Percentiles rank a stretch among this genome's conserved stretches.
These are phyloP conservation scores for Phalangium opilio DNA, from an alignment of 2,888 invertebrate species.

Conservation along the genomic window DNA sequence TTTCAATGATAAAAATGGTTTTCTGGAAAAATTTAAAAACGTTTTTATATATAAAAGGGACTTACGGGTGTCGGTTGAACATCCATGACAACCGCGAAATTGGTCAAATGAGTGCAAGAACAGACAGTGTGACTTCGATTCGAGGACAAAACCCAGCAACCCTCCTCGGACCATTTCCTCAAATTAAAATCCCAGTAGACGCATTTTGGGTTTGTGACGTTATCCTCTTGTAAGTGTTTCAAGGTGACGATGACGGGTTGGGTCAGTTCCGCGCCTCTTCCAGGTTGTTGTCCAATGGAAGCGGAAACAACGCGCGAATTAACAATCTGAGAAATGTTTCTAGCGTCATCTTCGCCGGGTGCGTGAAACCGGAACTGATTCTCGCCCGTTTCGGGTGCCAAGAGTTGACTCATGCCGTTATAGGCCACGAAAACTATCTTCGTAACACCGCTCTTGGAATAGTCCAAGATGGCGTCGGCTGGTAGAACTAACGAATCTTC, in stretches of 20 bases:
- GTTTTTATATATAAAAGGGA: conserved; percentile 4
- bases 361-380: too few relatives aligned
- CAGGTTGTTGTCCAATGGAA: conserved; percentile 7
- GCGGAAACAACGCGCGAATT: conserved; percentile 16
- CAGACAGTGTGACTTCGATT: conserved; percentile 72
- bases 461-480: conserved; percentile 57
- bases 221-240: conserved; percentile 54
- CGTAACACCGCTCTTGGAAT: conserved; percentile 18
- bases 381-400: too few relatives aligned
- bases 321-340: conserved; percentile 20
- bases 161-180: conserved; percentile 74
- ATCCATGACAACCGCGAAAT: conserved; percentile 86
- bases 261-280: conserved; percentile 44
- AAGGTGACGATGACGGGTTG: conserved; percentile 61
- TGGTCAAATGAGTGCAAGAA: conserved; percentile 75
- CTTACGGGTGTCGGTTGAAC: conserved; percentile 38
- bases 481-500: conserved; percentile 54
- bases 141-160: conserved; percentile 60
- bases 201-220: conserved; percentile 71
- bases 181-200: conserved; percentile 22
- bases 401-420: too few relatives aligned
- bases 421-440: too few relatives aligned
- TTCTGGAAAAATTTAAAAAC: too few relatives aligned
- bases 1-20: too few relatives aligned
- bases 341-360: conserved; percentile 5